Evolutionary conservation across 2,113 vertebrate species (phyloP).

Genomic region (Elachura formosa): DNA sequence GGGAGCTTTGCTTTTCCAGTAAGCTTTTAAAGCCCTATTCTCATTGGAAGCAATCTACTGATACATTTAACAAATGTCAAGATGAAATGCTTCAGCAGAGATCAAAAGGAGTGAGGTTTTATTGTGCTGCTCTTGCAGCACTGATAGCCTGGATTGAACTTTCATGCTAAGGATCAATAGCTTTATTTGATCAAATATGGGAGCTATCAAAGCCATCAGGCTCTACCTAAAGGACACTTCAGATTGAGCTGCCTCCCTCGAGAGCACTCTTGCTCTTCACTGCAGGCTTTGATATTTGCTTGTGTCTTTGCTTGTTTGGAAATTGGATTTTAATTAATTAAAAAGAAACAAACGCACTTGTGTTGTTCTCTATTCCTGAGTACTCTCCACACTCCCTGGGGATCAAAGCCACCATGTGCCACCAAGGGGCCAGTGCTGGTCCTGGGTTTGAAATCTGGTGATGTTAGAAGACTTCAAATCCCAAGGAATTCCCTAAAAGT

Average conservation of each 20-base stretch:
- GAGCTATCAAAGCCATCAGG: slow-evolving; percentile 14
- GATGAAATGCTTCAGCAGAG: slow-evolving; percentile 63
- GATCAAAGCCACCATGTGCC: not conserved
- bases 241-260: not conserved
- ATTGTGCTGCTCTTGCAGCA: slow-evolving; percentile 34
- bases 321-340: not conserved
- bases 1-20: slow-evolving; percentile 35
- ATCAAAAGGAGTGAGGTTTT: slow-evolving; percentile 40
- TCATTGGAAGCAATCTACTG: slow-evolving; percentile 56
- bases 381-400: rapidly evolving
- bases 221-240: slow-evolving; percentile 30
- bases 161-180: slow-evolving; percentile 52
- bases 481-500: not conserved
- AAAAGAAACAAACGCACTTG: rapidly evolving
- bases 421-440: rapidly evolving
- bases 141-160: slow-evolving; percentile 39
- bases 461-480: rapidly evolving
- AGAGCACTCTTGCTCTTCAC: not conserved
- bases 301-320: not conserved
- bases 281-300: slow-evolving; percentile 8
- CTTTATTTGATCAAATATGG: slow-evolving; percentile 52
- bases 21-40: slow-evolving; percentile 30
- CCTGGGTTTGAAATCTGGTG: not conserved
- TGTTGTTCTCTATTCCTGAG: not conserved
- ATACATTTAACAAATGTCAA: slow-evolving; percentile 65